These are phyloP conservation scores for Spisula subtruncata DNA, from an alignment of 2,888 invertebrate genomes.

Conservation along the genomic window DNA sequence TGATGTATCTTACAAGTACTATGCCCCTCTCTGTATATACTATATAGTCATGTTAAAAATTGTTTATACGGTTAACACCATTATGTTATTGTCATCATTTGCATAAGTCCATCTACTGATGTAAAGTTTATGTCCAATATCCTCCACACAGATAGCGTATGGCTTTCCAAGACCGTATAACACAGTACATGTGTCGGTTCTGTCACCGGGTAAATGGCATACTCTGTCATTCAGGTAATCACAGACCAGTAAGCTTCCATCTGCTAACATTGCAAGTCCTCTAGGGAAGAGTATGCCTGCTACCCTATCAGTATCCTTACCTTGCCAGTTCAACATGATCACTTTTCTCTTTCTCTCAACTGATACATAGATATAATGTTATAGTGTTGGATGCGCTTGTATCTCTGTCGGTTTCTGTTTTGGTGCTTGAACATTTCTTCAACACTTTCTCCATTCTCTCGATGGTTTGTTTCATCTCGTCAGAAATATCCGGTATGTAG, in stretches of 20 bases:
- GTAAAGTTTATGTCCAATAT: background rate
- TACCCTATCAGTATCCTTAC: background rate
- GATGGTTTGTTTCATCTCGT: background rate
- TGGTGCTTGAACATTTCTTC: background rate
- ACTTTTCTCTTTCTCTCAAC: background rate
- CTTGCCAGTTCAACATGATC: background rate
- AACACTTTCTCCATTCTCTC: background rate
- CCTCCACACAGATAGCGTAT: background rate
- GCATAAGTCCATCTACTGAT: background rate
- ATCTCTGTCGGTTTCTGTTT: too few species aligned
- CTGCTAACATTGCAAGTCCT: background rate
- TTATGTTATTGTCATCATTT: background rate
- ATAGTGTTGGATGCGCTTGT: background rate
- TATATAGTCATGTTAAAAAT: too few species aligned
- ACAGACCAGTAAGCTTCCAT: background rate
- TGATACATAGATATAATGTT: background rate
- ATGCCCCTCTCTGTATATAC: too few species aligned
- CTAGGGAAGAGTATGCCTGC: background rate
- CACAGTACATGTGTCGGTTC: background rate
- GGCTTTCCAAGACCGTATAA: background rate
- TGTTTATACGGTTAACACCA: background rate
- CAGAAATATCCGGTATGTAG: conserved; percentile 27
- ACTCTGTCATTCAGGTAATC: background rate
- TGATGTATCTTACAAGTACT: too few species aligned
- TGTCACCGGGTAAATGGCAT: background rate